phyloP scores from a whole-genome alignment of 2,113 vertebrate species.

The Rhinoptilus africanus region DNA sequence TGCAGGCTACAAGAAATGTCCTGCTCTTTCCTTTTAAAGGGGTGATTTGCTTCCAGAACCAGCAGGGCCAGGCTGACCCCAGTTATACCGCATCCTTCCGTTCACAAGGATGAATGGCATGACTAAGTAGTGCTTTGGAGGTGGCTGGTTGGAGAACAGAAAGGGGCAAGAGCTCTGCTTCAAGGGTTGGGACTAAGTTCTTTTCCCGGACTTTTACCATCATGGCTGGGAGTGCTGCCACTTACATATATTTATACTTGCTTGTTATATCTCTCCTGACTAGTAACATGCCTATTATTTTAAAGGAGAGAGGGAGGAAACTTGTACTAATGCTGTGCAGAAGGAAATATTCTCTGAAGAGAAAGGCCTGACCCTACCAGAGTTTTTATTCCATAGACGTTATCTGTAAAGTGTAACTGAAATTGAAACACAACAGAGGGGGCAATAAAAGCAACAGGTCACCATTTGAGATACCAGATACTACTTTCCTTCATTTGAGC shows the following conservation, averaged over 20 bases:
- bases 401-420: neutral
- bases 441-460: constrained; percentile 18
- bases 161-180: neutral
- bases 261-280: neutral
- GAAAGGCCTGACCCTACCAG: neutral
- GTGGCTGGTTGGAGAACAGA: neutral
- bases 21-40: neutral
- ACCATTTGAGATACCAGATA: neutral
- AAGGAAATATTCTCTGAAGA: neutral
- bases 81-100: neutral
- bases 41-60: neutral
- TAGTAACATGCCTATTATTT: neutral
- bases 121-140: neutral
- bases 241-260: neutral
- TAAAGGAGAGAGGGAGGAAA: neutral
- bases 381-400: neutral
- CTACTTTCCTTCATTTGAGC: neutral
- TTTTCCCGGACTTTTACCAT: neutral
- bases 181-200: neutral
- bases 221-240: neutral
- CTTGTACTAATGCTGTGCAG: neutral
- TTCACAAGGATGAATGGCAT: neutral
- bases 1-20: neutral
- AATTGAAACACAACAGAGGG: constrained; percentile 28
- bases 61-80: neutral